Conservation (phyloP, 2,888 invertebrate genomes). For the Stenurella melanura region DNA sequence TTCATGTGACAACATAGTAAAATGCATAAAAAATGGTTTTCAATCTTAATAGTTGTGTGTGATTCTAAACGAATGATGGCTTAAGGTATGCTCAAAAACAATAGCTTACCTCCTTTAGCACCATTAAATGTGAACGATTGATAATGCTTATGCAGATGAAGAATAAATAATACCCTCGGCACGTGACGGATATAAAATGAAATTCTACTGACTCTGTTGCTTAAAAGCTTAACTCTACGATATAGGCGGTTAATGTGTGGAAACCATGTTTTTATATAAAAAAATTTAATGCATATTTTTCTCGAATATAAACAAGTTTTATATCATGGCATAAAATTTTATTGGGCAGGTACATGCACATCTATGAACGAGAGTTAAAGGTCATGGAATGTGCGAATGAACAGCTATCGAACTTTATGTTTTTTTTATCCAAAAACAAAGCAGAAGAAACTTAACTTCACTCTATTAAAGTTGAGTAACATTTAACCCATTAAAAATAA, state of each 20-base stretch:
- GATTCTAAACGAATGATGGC: constrained; percentile 16
- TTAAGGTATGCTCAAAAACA: constrained; percentile 50
- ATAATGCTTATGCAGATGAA: not conserved
- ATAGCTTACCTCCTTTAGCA: constrained; percentile 50
- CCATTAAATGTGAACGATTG: constrained; percentile 26
- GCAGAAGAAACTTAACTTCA: no score
- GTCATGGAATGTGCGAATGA: no score
- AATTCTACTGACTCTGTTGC: not conserved
- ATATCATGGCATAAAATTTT: no score
- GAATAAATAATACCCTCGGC: constrained; percentile 34
- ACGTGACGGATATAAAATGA: constrained; percentile 24
- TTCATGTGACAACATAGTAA: not conserved
- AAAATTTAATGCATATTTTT: not conserved
- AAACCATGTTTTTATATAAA: not conserved
- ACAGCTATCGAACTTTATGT: no score
- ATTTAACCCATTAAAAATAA: no score
- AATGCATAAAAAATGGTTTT: not conserved
- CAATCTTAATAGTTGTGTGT: not conserved
- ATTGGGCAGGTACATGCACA: no score
- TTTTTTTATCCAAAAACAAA: no score
- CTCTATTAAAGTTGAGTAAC: no score
- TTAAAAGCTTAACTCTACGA: constrained; percentile 3
- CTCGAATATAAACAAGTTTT: not conserved
- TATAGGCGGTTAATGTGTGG: not conserved
- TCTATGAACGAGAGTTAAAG: no score